Conservation (phyloP, 64 coral and sea anemone genomes). For the Montipora cactus region DNA sequence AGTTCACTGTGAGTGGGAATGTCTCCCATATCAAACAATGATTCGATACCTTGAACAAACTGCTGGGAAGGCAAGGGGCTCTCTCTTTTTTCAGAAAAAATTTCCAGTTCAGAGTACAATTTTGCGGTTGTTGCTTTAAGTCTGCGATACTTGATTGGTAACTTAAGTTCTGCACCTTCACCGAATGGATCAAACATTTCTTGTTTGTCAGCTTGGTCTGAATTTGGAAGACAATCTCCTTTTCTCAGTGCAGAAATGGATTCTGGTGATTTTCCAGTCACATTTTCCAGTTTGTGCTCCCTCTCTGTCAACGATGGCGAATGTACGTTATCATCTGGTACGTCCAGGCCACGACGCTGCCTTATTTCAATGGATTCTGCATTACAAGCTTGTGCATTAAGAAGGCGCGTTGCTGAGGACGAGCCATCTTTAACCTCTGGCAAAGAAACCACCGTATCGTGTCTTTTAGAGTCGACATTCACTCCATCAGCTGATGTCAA, state of each 20-base stretch:
- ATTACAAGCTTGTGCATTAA: neutral
- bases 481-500: neutral
- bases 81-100: neutral
- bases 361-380: neutral
- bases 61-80: neutral
- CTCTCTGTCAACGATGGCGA: neutral
- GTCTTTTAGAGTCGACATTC: neutral
- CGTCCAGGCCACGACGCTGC: too few relatives aligned
- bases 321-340: neutral
- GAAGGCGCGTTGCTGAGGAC: too few relatives aligned
- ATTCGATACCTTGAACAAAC: constrained; percentile 21
- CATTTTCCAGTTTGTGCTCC: neutral
- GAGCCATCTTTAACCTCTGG: neutral
- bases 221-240: too few relatives aligned
- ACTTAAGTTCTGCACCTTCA: neutral
- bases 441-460: neutral
- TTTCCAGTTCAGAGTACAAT: constrained; percentile 29
- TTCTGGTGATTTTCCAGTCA: neutral
- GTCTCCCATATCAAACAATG: neutral
- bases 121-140: constrained; percentile 7
- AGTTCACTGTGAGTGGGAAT: neutral
- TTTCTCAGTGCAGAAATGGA: neutral
- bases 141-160: constrained; percentile 40
- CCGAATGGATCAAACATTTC: constrained; percentile 24
- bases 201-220: neutral